Conservation (phyloP, 2,113 vertebrate species). For the Chaetura pelagica region DNA sequence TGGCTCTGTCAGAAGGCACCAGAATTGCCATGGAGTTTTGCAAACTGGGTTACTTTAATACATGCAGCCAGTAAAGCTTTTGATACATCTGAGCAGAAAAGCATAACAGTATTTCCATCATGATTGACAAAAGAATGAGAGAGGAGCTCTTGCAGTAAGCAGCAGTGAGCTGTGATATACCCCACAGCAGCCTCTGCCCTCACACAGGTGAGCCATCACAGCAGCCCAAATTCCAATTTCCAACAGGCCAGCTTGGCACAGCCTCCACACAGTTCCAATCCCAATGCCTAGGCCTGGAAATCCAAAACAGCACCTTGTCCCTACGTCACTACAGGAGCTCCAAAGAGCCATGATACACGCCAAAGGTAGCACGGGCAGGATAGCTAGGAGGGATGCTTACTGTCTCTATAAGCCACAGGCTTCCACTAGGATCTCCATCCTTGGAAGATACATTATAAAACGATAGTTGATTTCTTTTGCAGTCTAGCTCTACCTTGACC, state of each 20-base stretch:
- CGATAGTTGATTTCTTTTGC: fast-evolving
- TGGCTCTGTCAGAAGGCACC: background rate
- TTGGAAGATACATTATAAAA: background rate
- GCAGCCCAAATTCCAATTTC: background rate
- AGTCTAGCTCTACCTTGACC: background rate
- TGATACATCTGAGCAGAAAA: background rate
- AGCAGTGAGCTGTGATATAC: background rate
- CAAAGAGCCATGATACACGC: fast-evolving
- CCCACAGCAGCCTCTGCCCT: background rate
- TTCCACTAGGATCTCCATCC: background rate
- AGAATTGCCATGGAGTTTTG: background rate
- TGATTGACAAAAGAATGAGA: background rate
- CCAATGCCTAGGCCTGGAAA: background rate
- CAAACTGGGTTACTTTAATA: background rate
- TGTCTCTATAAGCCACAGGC: background rate
- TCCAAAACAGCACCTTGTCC: background rate
- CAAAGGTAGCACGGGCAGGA: background rate
- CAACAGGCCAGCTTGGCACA: background rate
- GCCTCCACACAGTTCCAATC: fast-evolving
- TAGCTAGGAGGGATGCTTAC: background rate
- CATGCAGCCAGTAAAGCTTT: background rate
- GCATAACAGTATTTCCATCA: background rate
- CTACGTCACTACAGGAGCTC: background rate
- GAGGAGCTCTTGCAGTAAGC: background rate
- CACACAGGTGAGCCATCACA: background rate